Evolutionary conservation across 2,113 vertebrate species (phyloP).

Genomic region (Thalassoma bifasciatum): DNA sequence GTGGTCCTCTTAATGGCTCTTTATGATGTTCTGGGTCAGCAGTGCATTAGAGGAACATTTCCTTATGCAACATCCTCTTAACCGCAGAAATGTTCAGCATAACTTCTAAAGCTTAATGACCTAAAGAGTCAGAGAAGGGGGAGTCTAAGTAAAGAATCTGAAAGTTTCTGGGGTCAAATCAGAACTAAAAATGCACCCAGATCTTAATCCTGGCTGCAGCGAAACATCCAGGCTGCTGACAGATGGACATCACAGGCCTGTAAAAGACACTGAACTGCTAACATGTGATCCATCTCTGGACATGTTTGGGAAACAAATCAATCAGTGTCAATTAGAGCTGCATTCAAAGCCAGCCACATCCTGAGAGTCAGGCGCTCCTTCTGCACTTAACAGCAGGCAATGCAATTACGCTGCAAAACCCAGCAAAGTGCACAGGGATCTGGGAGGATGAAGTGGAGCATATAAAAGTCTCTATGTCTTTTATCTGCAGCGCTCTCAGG

Average conservation of each 20-base stretch:
- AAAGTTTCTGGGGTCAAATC: constrained; percentile 35
- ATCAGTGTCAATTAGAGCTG: constrained; percentile 84
- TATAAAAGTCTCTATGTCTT: constrained; percentile 69
- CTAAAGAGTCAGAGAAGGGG: constrained; percentile 28
- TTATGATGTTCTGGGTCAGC: constrained; percentile 62
- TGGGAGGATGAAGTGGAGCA: constrained; percentile 51
- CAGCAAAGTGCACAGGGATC: constrained; percentile 63
- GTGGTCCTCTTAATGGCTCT: constrained; percentile 50
- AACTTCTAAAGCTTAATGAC: constrained; percentile 54
- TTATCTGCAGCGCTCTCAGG: constrained; percentile 65
- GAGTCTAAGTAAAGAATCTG: constrained; percentile 32
- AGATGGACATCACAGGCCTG: constrained; percentile 41
- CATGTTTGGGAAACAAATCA: constrained; percentile 79
- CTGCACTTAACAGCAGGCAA: constrained; percentile 77
- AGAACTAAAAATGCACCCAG: neutral
- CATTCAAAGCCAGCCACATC: constrained; percentile 80
- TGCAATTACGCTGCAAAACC: constrained; percentile 72
- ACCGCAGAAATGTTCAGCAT: constrained; percentile 43
- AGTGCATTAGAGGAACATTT: constrained; percentile 63
- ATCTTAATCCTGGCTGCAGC: constrained; percentile 3
- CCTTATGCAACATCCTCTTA: constrained; percentile 66
- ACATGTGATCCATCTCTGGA: constrained; percentile 59
- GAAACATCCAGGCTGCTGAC: constrained; percentile 22
- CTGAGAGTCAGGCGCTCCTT: constrained; percentile 70
- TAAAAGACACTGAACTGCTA: constrained; percentile 46